phyloP scores from a whole-genome alignment of 2,113 vertebrate genomes.

The Pterocles burchelli region DNA sequence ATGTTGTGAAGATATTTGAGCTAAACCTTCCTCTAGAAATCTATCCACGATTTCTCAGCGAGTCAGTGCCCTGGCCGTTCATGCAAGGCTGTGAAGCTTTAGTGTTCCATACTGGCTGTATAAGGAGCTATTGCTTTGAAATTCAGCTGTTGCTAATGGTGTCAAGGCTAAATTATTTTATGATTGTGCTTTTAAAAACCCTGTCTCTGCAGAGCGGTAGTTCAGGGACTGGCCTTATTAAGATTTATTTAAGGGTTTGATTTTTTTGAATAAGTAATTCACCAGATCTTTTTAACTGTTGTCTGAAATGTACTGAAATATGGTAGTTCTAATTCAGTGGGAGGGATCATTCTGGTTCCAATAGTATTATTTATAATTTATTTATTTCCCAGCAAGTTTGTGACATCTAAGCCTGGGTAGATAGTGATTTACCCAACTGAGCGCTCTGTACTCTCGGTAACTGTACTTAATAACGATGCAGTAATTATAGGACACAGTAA shows the following conservation, averaged over 20 bases:
- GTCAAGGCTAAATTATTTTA: neutral
- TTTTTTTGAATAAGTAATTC: neutral
- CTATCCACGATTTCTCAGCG: neutral
- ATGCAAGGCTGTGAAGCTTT: neutral
- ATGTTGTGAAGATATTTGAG: neutral
- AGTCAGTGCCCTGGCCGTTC: fast-evolving
- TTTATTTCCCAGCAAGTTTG: slow-evolving; percentile 68
- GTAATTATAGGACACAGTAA: neutral
- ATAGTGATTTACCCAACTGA: slow-evolving; percentile 46
- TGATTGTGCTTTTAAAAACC: neutral
- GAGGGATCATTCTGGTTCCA: slow-evolving; percentile 66
- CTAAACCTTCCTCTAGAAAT: neutral
- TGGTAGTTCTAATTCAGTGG: slow-evolving; percentile 69
- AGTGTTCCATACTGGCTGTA: neutral
- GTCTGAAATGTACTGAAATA: slow-evolving; percentile 55
- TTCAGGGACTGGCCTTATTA: neutral
- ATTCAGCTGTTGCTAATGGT: neutral
- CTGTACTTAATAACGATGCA: neutral
- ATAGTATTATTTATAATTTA: slow-evolving; percentile 74
- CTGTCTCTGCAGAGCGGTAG: neutral
- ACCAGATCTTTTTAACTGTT: neutral
- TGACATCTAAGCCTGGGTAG: slow-evolving; percentile 48
- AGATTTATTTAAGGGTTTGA: neutral
- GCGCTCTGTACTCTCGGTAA: neutral
- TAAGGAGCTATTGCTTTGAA: neutral